Base-by-base conservation (phyloP, 2,888 invertebrate genomes). In the Pseudococcus jackbeardsleyi region DNA sequence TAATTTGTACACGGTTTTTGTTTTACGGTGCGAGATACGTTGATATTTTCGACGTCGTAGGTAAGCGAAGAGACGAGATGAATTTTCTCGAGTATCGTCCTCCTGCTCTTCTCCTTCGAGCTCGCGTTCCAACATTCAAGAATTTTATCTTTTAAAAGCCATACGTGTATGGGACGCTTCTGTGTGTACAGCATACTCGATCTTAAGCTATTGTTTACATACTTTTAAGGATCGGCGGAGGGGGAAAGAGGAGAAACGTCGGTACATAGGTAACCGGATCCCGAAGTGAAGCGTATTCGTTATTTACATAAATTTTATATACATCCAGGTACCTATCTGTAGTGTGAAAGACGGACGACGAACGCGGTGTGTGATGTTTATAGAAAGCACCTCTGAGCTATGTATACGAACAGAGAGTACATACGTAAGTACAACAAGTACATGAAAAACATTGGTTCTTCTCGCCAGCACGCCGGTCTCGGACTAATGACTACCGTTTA, bases 401-500 rank as follows among this genome's bases (percentile, higher is more conserved):
- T 50, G 42, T n/a, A 33, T 33, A 33, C 26, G 26, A 33, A 33
- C 26, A 33, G 26, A 33, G 3, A 3, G 26, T 33, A 33, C 26
- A 33, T 33, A 33, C 26, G 3, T 33, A 33, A 33, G 26, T 33
- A 33, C 26, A 33, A 54, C 50, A n/a, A 85, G 59, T 54, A 85
- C 85, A 19, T 59, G 50, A 84, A 84, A 84, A 84, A 84, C 48
- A 84, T 50, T 22, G 48, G 68, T 79, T 79, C 42, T 79, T 17
- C 46, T 39, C 26, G 22, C 26, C 26, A 33, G 26, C 26, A 33
- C 77, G 26, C 50, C 84, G 42, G 26, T 50, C 19, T 33, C 50
- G 39, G 39, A 59, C 85, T 85, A 85, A 85, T 85, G 85, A 85
- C 85, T 85, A 85, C 85, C 85, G 85, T 85, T 85, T 85, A 85